Conservation (phyloP, 2,113 vertebrate genomes). For the Buteo buteo region DNA sequence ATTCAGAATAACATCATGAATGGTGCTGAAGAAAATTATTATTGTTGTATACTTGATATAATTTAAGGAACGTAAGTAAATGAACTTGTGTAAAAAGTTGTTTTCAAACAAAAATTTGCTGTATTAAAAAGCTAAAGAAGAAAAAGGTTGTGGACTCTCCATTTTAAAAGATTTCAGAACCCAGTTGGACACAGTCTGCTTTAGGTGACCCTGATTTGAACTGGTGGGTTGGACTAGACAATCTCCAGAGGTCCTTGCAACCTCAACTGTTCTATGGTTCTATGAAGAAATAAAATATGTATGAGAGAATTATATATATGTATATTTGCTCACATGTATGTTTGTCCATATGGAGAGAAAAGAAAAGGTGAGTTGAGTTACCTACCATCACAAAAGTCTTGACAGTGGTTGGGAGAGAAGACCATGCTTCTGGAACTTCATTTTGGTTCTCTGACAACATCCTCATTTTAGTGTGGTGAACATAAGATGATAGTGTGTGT, state of each 20-base stretch:
- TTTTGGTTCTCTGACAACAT: background rate
- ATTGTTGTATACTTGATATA: background rate
- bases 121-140: background rate
- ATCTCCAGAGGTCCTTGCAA: background rate
- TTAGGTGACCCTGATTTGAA: background rate
- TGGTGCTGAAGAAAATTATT: background rate
- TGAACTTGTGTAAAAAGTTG: background rate
- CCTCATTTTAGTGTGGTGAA: background rate
- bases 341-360: background rate
- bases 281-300: background rate
- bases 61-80: background rate
- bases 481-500: background rate
- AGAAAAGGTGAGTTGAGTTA: background rate
- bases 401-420: background rate
- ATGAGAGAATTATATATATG: background rate
- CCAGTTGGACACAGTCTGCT: fast-evolving
- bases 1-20: background rate
- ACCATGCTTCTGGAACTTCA: background rate
- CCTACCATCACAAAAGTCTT: background rate
- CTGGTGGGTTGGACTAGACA: background rate
- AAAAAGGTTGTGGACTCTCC: background rate
- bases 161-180: background rate
- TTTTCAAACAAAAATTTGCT: background rate
- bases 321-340: background rate
- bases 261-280: background rate